These are phyloP conservation scores for Seriola quinqueradiata DNA, from an alignment of 2,113 vertebrate species.

Conservation along the genomic window DNA sequence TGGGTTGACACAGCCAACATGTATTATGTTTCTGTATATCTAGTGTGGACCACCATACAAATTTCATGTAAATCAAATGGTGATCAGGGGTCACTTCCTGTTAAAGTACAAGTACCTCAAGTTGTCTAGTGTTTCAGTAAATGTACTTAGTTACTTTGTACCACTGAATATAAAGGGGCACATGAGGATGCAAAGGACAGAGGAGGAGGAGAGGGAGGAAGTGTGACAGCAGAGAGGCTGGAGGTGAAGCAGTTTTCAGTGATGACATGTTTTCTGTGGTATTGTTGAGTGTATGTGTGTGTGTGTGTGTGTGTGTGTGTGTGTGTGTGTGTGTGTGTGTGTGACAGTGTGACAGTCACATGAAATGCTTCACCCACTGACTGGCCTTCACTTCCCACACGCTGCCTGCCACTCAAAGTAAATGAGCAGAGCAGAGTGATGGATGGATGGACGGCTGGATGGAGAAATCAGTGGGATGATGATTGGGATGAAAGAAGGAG, in stretches of 20 bases:
- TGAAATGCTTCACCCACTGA: conserved; percentile 65
- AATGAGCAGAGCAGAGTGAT: conserved; percentile 51
- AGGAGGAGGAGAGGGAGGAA: conserved; percentile 20
- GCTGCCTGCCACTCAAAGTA: conserved; percentile 68
- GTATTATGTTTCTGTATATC: too few relatives aligned
- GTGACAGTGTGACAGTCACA: conserved; percentile 45
- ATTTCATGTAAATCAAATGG: too few relatives aligned
- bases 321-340: conserved; percentile 32
- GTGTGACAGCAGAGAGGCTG: conserved; percentile 20
- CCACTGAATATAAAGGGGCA: too few relatives aligned
- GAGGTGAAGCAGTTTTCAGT: not conserved
- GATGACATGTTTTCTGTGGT: conserved; percentile 33
- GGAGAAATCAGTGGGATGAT: conserved; percentile 1
- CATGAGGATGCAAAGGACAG: not conserved
- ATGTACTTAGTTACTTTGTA: too few relatives aligned
- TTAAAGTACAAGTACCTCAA: too few relatives aligned
- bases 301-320: not conserved
- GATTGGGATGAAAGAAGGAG: not conserved
- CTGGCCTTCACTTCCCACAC: conserved; percentile 73
- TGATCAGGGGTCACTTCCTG: too few relatives aligned
- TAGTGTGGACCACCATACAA: too few relatives aligned
- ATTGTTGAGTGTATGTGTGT: conserved; percentile 22
- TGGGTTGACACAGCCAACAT: too few relatives aligned
- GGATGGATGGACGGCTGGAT: conserved; percentile 15
- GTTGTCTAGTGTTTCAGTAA: too few relatives aligned